Conservation (phyloP, 2,888 invertebrate genomes). For the Pycnomerus fuliginosus region DNA sequence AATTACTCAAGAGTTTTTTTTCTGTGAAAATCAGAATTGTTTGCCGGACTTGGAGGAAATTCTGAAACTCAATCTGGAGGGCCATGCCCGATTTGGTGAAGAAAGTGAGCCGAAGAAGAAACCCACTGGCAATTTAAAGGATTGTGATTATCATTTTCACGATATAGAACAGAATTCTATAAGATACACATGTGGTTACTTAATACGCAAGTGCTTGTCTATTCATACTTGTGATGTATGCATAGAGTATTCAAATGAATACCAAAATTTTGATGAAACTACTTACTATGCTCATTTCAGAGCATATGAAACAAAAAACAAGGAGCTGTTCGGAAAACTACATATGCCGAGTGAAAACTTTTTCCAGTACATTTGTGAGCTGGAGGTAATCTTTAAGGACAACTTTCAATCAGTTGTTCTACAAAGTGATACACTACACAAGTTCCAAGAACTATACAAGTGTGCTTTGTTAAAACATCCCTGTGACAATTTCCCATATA, state of each 20-base stretch:
- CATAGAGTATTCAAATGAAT: not conserved
- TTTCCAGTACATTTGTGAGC: not conserved
- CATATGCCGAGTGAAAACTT: constrained; percentile 2
- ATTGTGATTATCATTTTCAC: too few species aligned
- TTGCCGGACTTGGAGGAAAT: not conserved
- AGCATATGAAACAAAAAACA: constrained; percentile 1
- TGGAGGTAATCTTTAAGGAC: not conserved
- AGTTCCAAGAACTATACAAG: not conserved
- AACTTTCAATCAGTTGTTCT: not conserved
- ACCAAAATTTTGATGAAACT: constrained; percentile 1
- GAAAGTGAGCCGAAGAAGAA: too few species aligned
- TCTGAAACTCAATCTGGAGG: not conserved
- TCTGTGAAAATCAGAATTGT: constrained; percentile 57
- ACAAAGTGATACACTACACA: not conserved
- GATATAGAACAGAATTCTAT: too few species aligned
- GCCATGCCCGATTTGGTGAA: too few species aligned
- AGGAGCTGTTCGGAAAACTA: not conserved
- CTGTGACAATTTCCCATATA: not conserved
- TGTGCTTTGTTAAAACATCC: constrained; percentile 1
- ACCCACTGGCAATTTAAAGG: too few species aligned
- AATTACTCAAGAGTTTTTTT: constrained; percentile 21
- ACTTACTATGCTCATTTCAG: constrained; percentile 1
- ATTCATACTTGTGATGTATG: too few species aligned
- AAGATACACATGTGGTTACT: too few species aligned
- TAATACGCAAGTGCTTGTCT: too few species aligned